Conservation (phyloP, 2,888 invertebrate species). For the Eudemis profundana region DNA sequence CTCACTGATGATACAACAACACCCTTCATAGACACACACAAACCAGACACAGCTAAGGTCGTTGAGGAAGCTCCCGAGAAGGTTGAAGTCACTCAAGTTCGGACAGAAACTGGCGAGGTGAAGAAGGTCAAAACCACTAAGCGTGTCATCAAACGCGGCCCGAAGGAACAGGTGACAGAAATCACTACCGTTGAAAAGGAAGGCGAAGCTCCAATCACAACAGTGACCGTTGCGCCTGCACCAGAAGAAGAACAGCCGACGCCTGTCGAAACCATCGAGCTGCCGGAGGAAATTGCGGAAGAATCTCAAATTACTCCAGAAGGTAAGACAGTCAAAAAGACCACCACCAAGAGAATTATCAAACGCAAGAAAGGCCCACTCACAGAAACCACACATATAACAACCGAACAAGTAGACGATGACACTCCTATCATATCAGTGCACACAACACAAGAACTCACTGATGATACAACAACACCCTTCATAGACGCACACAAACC, state of each 20-base stretch:
- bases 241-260: conserved; percentile 40
- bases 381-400: conserved; percentile 48
- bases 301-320: conserved; percentile 52
- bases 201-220: conserved; percentile 7
- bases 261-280: conserved; percentile 55
- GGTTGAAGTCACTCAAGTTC: conserved; percentile 22
- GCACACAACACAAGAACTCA: neutral
- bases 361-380: conserved; percentile 65
- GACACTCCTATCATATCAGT: conserved; percentile 53
- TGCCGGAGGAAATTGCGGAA: conserved; percentile 60
- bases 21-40: neutral
- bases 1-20: neutral
- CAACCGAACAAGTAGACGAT: conserved; percentile 53
- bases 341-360: conserved; percentile 60
- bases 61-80: conserved; percentile 1
- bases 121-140: conserved; percentile 39
- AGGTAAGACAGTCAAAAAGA: conserved; percentile 55
- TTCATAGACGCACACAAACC: neutral
- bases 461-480: neutral
- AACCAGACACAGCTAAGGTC: neutral
- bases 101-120: conserved; percentile 6
- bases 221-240: neutral
- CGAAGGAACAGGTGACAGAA: neutral
- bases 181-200: conserved; percentile 3
- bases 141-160: conserved; percentile 2